Base-by-base conservation (phyloP, 2,113 vertebrate species). In the Xiphophorus couchianus region DNA sequence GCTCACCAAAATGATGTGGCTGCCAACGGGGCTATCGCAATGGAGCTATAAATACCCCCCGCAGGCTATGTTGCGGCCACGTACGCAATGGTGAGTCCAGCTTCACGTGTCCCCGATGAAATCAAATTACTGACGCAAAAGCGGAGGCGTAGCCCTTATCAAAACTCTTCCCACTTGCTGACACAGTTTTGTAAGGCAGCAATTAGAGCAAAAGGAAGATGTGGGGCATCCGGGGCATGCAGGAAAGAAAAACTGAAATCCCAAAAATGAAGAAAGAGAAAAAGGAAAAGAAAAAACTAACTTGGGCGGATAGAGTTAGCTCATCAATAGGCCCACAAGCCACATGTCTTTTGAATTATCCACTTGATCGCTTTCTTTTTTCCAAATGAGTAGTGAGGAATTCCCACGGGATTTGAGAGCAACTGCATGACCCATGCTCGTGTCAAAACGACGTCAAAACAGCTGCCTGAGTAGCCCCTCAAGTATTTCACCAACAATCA, bases 51-150 rank as follows among this genome's bases (percentile, higher is more conserved):
- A 93, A 92, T 92, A 90, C 75, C 78, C 0, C 28, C 0, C 35
- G 0, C 22, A 27, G 69, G 76, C 88, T 91, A 71, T 90, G 88
- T 91, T 94, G 91, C 92, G 93, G 93, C 82, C 78, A 60, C 83
- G 69, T 82, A 83, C 66, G 78, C 85, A 83, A 82, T 86, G 88
- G 84, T 88, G 85, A 63, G 77, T 84, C 77, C 90, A 86, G 80
- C 83, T 91, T 92, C 81, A 86, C 82, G 76, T 86, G 77, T 91
- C 89, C 90, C 84, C 77, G 86, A 83, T 91, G 84, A 89, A 86
- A 86, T 91, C 85, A 93, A 92, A 93, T 94, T 93, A 93, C 87
- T 92, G 92, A 93, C 86, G 89, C 89, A 90, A 88, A 90, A 88
- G 83, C 71, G 58, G 84, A 74, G 76, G 78, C 72, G 83, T 87